phyloP scores from a whole-genome alignment of 2,888 invertebrate species.

The Leptinotarsa juncta region DNA sequence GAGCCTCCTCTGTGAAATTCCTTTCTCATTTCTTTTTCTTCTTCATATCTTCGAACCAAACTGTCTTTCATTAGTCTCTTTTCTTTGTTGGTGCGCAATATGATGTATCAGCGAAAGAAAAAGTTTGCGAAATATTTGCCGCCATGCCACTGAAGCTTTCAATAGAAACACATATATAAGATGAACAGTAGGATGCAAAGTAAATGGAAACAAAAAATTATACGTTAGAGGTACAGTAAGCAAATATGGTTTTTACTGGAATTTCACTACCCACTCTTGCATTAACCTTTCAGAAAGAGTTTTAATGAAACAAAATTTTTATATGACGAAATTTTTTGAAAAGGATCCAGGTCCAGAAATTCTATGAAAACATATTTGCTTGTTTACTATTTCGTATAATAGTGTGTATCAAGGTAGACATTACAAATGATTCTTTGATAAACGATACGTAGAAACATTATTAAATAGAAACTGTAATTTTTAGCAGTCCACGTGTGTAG shows the following conservation, averaged over 20 bases:
- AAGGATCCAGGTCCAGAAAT: no score
- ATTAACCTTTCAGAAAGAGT: neutral
- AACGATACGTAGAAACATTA: no score
- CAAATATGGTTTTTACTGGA: conserved; percentile 33
- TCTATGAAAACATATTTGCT: neutral
- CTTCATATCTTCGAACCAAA: no score
- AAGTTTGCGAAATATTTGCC: neutral
- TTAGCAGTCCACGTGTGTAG: no score
- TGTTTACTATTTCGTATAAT: neutral
- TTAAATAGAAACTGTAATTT: no score
- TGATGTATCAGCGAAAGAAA: conserved; percentile 1
- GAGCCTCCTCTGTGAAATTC: no score
- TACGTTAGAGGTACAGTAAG: conserved; percentile 25
- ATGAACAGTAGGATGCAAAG: conserved; percentile 32
- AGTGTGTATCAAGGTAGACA: neutral
- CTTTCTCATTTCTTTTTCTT: no score
- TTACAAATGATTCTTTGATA: conserved; percentile 2
- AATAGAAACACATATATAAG: conserved; percentile 17
- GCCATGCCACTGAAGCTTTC: conserved; percentile 1
- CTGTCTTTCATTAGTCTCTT: no score
- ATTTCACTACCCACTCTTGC: conserved; percentile 27
- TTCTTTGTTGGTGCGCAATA: no score
- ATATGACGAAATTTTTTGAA: neutral
- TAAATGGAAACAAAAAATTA: conserved; percentile 32
- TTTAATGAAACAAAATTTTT: no score